phyloP scores from a whole-genome alignment of 2,797 vertebrate genomes.

The Oophaga sylvatica region DNA sequence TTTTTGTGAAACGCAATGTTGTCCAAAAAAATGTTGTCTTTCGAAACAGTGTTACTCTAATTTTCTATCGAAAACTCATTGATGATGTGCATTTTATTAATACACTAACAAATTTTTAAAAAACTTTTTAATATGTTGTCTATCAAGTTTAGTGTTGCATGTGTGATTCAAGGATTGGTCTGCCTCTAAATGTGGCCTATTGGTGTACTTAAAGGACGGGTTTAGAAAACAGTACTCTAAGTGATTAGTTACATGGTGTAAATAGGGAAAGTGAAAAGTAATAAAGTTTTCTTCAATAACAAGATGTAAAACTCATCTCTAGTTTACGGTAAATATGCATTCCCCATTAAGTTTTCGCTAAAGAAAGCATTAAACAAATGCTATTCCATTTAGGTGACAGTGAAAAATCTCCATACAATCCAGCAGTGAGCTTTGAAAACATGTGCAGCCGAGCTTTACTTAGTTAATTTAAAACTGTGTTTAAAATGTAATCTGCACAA shows the following conservation, averaged over 20 bases:
- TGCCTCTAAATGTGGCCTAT: background rate
- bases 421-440: slow-evolving; percentile 57
- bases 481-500: slow-evolving; percentile 63
- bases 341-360: slow-evolving; percentile 26
- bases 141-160: too few relatives aligned
- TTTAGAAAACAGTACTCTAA: background rate
- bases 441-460: slow-evolving; percentile 54
- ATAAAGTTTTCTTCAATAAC: background rate
- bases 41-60: too few relatives aligned
- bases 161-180: background rate
- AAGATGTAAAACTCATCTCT: background rate
- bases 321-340: slow-evolving; percentile 13
- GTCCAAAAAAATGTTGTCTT: too few relatives aligned
- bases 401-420: slow-evolving; percentile 60
- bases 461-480: slow-evolving; percentile 64
- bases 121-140: too few relatives aligned
- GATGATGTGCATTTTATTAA: too few relatives aligned
- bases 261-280: background rate
- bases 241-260: background rate
- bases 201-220: background rate
- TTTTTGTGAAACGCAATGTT: too few relatives aligned
- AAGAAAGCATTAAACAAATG: slow-evolving; percentile 32
- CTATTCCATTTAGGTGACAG: slow-evolving; percentile 51
- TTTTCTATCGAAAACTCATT: too few relatives aligned
- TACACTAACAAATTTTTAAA: too few relatives aligned